These are phyloP conservation scores for Nycteola revayana DNA, from an alignment of 2,888 invertebrate genomes.

Conservation along the genomic window DNA sequence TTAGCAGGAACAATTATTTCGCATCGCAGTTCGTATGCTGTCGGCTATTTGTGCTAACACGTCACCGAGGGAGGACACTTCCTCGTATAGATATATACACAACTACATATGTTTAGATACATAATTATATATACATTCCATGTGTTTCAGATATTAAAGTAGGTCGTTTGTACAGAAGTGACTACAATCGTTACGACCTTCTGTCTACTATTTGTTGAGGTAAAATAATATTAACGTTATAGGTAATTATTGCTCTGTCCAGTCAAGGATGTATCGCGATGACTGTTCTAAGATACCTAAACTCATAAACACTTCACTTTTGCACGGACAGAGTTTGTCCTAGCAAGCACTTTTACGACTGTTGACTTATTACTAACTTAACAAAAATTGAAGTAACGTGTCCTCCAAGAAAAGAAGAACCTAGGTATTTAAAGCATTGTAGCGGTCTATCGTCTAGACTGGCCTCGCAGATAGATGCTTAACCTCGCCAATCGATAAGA, in stretches of 20 bases:
- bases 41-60: conserved; percentile 9
- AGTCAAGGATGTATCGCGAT: conserved; percentile 7
- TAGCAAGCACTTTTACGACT: too few relatives aligned
- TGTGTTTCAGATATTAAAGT: background rate
- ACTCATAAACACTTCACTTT: too few relatives aligned
- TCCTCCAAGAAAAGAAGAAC: too few relatives aligned
- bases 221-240: conserved; percentile 20
- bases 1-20: conserved; percentile 14
- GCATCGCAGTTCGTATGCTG: conserved; percentile 21
- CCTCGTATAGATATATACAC: conserved; percentile 14
- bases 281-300: too few relatives aligned
- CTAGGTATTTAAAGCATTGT: too few relatives aligned
- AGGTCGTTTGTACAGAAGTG: conserved; percentile 4
- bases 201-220: background rate
- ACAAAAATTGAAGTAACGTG: too few relatives aligned
- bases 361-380: too few relatives aligned
- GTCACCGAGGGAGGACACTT: conserved; percentile 32
- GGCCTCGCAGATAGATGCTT: too few relatives aligned
- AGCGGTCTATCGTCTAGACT: too few relatives aligned
- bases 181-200: conserved; percentile 5
- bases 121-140: too few relatives aligned
- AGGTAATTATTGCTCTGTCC: conserved; percentile 22
- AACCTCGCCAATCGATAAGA: too few relatives aligned
- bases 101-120: conserved; percentile 5
- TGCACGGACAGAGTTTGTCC: too few relatives aligned